A percentile compares a stretch with the other conserved stretches of the same genome.
phyloP scores from a whole-genome alignment of 2,113 vertebrate species.

The Galemys pyrenaicus region DNA sequence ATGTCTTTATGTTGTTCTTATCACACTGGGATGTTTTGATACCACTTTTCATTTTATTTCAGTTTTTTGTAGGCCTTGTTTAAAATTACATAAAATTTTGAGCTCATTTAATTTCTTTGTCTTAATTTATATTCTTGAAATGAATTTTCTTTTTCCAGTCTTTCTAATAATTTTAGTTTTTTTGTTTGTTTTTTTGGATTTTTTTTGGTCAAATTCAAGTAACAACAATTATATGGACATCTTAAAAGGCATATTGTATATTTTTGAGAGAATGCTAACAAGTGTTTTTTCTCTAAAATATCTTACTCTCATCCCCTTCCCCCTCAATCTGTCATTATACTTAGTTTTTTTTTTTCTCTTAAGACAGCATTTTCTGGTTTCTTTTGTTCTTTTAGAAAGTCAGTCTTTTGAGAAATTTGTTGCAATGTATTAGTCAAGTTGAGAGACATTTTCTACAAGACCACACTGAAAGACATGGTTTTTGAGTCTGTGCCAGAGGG shows the following conservation, averaged over 20 bases:
- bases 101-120: not conserved
- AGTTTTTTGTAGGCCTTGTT: not conserved
- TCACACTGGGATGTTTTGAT: not conserved
- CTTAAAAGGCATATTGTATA: not conserved
- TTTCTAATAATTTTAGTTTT: not conserved
- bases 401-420: not conserved
- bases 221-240: not conserved
- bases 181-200: not conserved
- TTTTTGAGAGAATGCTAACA: not conserved
- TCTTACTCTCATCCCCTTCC: not conserved
- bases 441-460: not conserved
- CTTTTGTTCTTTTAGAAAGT: not conserved
- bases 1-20: not conserved
- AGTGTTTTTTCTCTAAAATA: not conserved
- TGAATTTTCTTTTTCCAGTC: not conserved
- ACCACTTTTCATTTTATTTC: not conserved
- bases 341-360: not conserved
- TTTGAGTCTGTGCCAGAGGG: not conserved
- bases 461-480: not conserved
- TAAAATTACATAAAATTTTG: constrained; percentile 34
- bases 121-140: not conserved
- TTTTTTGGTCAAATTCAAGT: not conserved
- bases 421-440: not conserved
- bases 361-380: not conserved
- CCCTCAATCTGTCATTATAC: not conserved